phyloP scores from a whole-genome alignment of 2,797 vertebrate species.

The Thaleichthys pacificus region DNA sequence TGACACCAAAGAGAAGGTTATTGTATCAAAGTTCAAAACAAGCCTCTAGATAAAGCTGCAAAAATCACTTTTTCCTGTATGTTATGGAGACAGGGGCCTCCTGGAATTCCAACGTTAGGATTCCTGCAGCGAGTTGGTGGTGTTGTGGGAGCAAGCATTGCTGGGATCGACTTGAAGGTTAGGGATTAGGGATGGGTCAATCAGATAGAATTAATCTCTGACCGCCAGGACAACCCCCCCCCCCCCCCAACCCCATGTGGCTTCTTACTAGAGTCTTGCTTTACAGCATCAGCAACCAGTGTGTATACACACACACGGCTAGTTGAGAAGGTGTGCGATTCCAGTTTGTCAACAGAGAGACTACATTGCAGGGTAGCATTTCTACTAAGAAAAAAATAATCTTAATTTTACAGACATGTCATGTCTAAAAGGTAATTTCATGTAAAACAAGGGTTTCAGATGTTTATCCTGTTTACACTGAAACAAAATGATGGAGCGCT shows the following conservation, averaged over 20 bases:
- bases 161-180: neutral
- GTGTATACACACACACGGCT: neutral
- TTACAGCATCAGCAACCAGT: neutral
- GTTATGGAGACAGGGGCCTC: neutral
- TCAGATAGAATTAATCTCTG: conserved; percentile 10
- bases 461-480: too few species aligned
- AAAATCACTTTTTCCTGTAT: neutral
- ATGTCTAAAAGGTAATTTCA: too few species aligned
- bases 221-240: neutral
- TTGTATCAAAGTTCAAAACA: neutral
- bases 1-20: conserved; percentile 1
- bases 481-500: too few species aligned
- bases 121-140: neutral
- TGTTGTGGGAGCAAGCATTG: conserved; percentile 6
- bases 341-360: too few species aligned
- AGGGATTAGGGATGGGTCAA: conserved; percentile 13
- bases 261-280: neutral
- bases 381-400: too few species aligned
- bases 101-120: neutral
- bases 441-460: too few species aligned
- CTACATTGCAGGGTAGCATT: too few species aligned
- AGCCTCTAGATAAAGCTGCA: neutral
- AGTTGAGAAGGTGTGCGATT: neutral
- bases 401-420: too few species aligned
- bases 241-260: neutral